A percentile compares a stretch with the other conserved stretches of the same genome.
Conservation (phyloP, 2,113 vertebrate genomes). For the Bolborhynchus lineola region DNA sequence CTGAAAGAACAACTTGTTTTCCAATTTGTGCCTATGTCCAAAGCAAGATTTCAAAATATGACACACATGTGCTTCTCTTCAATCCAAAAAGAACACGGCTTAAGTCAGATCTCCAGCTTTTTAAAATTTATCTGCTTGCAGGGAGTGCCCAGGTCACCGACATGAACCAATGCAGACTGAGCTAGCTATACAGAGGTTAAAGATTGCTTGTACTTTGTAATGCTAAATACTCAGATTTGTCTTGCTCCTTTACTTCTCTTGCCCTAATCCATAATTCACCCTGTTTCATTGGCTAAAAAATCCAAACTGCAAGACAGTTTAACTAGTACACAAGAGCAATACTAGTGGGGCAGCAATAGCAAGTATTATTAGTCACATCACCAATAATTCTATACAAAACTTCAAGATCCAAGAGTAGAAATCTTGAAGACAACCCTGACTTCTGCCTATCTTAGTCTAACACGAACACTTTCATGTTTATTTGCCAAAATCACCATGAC, state of each 20-base stretch:
- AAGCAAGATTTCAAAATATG: background rate
- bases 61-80: accelerated
- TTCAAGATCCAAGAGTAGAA: background rate
- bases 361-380: background rate
- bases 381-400: background rate
- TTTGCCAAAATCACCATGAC: background rate
- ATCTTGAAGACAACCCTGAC: background rate
- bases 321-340: background rate
- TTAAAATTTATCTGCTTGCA: background rate
- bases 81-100: background rate
- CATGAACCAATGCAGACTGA: background rate
- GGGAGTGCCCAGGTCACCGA: background rate
- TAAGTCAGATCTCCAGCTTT: background rate
- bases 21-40: background rate
- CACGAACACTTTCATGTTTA: background rate
- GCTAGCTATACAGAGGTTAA: background rate
- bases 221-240: background rate
- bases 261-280: background rate
- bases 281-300: background rate
- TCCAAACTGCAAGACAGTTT: background rate
- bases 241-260: background rate
- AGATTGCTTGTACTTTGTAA: background rate
- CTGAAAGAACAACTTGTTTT: background rate
- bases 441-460: background rate
- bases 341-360: background rate